Evolutionary conservation across 2,797 vertebrate species (phyloP), one percentile per base, ranked within the genome.

Genomic region (Esox masquinongy): DNA sequence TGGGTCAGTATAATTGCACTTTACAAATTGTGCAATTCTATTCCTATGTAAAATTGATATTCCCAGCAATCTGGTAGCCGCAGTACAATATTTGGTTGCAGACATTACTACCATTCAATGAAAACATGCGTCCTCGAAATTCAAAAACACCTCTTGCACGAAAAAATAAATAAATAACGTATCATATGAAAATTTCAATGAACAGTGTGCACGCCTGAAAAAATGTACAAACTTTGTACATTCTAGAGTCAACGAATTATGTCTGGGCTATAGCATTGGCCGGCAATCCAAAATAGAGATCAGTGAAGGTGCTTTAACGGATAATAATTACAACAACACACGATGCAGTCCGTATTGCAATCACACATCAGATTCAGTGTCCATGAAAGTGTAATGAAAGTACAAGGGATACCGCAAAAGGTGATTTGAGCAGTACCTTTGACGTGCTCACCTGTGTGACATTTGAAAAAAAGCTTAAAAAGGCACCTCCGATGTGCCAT

Each of bases 41-140:
- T 79, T 76, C 63, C 75, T 88, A 85, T 84, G 83, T 80, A 77
- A 82, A 85, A 85, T 84, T 82, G 72, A 80, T 81, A 87, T 85
- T 89, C 89, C 88, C 89, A 86, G 87, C 39, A 43, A 39, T 43
- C 29, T 31, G 1, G 29, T 31, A 1, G 29, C 29, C 29, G 29
- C 29, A 31, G 39, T 43, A 9, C 39, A 43, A 43, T 3, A 43
- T 6, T 7, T 2, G 39, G 5, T 9, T 6, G 39, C 39, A 6
- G 39, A 43, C 1, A 43, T 9, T 31, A 31, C 29, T 1, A 31
- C 29, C 29, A 31, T 31, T 31, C 29, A 31, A 31, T 31, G 3
- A 31, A 31, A 31, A 31, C 29, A 31, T 3, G 29, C 29, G 29
- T 31, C 29, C 29, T 31, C 29, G 29, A 31, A 66, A 19, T 51